Evolutionary conservation across 2,888 invertebrate species (phyloP).

Genomic region (Spisula subtruncata): DNA sequence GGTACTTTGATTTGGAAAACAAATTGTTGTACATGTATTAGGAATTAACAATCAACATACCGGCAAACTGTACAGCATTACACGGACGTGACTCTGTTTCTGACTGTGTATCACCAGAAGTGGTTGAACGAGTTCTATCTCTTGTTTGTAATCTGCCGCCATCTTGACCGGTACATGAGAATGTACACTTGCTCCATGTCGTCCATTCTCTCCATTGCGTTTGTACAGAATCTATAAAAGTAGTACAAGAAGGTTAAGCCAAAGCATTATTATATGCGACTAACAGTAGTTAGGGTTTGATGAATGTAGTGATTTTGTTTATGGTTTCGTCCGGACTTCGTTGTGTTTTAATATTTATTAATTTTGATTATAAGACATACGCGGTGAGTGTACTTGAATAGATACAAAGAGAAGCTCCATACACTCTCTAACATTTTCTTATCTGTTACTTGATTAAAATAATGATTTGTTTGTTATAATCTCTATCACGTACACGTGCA

Average conservation of each 20-base stretch:
- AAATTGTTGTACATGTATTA: too few species aligned
- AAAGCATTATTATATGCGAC: too few species aligned
- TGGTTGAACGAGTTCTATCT: not conserved
- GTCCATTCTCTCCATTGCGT: not conserved
- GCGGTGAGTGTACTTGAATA: too few species aligned
- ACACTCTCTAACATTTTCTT: not conserved
- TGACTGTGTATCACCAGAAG: not conserved
- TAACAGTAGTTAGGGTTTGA: too few species aligned
- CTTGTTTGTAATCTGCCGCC: not conserved
- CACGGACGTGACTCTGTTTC: slow-evolving; percentile 4
- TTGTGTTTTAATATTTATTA: not conserved
- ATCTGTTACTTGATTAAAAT: not conserved
- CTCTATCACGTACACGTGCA: not conserved
- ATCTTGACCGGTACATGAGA: not conserved
- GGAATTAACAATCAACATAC: too few species aligned
- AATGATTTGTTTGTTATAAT: not conserved
- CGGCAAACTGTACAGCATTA: slow-evolving; percentile 5
- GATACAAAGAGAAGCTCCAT: not conserved
- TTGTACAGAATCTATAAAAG: not conserved
- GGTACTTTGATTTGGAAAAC: too few species aligned
- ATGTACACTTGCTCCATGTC: slow-evolving; percentile 4
- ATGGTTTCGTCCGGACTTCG: too few species aligned
- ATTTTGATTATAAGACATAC: too few species aligned
- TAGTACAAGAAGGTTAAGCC: too few species aligned
- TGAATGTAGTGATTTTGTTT: too few species aligned